Conservation (phyloP, 2,888 invertebrate genomes). For the Sinopyrophorus schimmeli region DNA sequence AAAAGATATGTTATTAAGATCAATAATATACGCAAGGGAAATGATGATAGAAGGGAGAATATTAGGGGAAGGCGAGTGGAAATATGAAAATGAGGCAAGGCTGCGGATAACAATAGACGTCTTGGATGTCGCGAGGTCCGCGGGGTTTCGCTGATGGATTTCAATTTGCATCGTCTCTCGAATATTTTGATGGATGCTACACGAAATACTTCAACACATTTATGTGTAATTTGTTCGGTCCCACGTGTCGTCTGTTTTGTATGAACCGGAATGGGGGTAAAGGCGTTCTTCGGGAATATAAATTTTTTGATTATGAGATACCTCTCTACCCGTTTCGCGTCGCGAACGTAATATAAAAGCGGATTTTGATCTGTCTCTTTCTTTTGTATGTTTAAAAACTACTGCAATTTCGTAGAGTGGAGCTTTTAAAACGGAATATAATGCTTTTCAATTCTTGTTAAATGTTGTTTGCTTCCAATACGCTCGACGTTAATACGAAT, state of each 20-base stretch:
- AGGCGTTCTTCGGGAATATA: no score
- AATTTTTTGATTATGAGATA: conserved; percentile 25
- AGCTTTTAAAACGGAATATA: no score
- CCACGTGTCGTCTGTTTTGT: conserved; percentile 30
- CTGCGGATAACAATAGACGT: conserved; percentile 51
- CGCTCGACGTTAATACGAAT: no score
- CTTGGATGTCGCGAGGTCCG: conserved; percentile 49
- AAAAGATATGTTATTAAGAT: conserved; percentile 54
- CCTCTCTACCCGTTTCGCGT: no score
- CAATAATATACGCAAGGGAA: conserved; percentile 53
- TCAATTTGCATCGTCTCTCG: conserved; percentile 51
- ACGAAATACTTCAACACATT: conserved; percentile 37
- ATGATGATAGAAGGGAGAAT: conserved; percentile 45
- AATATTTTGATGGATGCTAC: conserved; percentile 39
- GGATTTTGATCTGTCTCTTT: no score
- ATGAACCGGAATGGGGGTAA: conserved; percentile 27
- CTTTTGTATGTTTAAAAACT: no score
- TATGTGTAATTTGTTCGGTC: conserved; percentile 38
- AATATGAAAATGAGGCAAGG: conserved; percentile 53
- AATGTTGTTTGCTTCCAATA: no score
- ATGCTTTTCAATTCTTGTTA: no score
- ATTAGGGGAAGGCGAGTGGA: conserved; percentile 41
- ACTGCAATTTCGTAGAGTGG: no score
- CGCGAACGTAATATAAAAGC: no score
- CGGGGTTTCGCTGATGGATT: conserved; percentile 53